phyloP scores from a whole-genome alignment of 2,888 invertebrate genomes.

The Oscheius myriophilus region DNA sequence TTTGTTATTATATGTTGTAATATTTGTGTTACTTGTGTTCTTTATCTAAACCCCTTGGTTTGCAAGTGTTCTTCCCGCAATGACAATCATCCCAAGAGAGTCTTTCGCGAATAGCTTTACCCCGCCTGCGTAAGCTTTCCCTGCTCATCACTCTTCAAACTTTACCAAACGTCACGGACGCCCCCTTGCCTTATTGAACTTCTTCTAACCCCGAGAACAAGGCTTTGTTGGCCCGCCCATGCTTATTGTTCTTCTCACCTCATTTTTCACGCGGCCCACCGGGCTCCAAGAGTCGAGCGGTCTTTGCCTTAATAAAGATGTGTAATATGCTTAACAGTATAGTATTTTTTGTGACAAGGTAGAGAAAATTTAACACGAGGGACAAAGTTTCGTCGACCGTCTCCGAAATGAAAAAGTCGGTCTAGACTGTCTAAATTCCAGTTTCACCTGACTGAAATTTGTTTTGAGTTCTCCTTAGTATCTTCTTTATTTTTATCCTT shows the following conservation, averaged over 20 bases:
- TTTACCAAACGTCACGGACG: constrained; percentile 27
- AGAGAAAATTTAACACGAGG: no score
- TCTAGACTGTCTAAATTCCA: no score
- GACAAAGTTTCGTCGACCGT: no score
- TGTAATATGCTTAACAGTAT: no score
- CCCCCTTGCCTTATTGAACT: constrained; percentile 27
- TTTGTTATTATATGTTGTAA: constrained; percentile 17
- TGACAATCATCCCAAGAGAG: constrained; percentile 21
- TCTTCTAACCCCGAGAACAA: constrained; percentile 2
- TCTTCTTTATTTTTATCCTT: no score
- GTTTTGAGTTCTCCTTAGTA: no score
- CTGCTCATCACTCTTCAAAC: constrained; percentile 24
- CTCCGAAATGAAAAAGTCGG: no score
- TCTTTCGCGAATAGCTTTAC: constrained; percentile 28
- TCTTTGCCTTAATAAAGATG: no score
- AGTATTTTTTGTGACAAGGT: no score
- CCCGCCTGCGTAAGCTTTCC: constrained; percentile 17
- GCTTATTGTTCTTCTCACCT: constrained; percentile 16
- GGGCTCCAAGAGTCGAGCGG: no score
- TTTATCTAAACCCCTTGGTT: no score
- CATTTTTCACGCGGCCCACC: constrained; percentile 9
- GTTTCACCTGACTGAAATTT: no score
- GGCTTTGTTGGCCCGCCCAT: constrained; percentile 12
- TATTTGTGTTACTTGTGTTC: background rate
- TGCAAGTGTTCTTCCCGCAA: constrained; percentile 4